Base-by-base conservation (phyloP, 2,888 invertebrate species). In the Nomada ruficornis region DNA sequence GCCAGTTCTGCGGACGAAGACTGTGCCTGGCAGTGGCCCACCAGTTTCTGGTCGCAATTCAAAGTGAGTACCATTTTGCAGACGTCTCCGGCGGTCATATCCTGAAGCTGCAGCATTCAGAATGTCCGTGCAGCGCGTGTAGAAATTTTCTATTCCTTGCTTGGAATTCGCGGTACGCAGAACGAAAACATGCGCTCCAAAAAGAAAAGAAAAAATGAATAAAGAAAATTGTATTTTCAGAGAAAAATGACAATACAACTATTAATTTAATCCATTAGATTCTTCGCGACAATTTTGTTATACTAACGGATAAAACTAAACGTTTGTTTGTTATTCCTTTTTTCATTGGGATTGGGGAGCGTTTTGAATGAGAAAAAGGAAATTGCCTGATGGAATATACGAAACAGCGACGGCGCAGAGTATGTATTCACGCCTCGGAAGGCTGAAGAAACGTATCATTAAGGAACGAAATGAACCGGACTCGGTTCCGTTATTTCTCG, bases 41-140 rank as follows among this genome's bases (percentile, higher is more conserved):
- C 97, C n/a, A 96, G 96, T 80, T 97, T 97, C 93, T 96, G 96
- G 95, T 97, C 96, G 18, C 97, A 97, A 93, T 96, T 97, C 92
- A 96, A 96, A 93, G 96, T 95, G 87, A 91, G 92, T 90, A 76
- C 60, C 50, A 57, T 70, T 63, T 44, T n/a, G 23, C 54, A n/a
- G 50, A 74, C 55, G 23, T 77, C 74, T 70, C 47, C 57, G 54
- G 57, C 50, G 67, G 64, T 64, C 69, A 3, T 20, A 55, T 52
- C n/a, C 7, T 20, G 62, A 44, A 44, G 15, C 36, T 62, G 26
- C 26, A 7, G 18, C 26, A 5, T 13, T n/a, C 50, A 50, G 11
- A 15, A n/a, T 15, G n/a, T 36, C n/a, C 52, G n/a, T 26, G 26
- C 26, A 13, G 10, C 52, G 15, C 52, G 13, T 29, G 65, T 13